Percentiles rank a stretch among this genome's conserved stretches.
Evolutionary conservation across 2,888 invertebrate genomes (phyloP).

Genomic region (Ichneumoninae sp.): DNA sequence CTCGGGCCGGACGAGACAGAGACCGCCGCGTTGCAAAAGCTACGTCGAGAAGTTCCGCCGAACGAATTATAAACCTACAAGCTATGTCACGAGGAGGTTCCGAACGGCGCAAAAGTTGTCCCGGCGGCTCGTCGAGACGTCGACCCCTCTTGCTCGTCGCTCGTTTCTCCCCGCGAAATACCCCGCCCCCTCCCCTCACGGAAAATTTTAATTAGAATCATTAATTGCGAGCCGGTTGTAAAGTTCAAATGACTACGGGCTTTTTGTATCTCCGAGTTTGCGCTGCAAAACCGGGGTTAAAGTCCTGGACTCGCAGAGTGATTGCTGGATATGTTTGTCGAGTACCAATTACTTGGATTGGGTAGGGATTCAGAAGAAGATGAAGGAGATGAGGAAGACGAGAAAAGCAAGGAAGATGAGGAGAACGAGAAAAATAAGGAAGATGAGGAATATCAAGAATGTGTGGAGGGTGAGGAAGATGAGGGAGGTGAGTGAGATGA

Average conservation of each 20-base stretch:
- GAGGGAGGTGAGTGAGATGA: too few species aligned
- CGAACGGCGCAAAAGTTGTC: constrained; percentile 20
- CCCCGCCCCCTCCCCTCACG: background rate
- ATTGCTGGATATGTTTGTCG: constrained; percentile 28
- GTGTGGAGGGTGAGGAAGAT: too few species aligned
- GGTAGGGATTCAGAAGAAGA: background rate
- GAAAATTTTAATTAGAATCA: constrained; percentile 55
- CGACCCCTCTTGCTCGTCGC: constrained; percentile 13
- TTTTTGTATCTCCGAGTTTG: constrained; percentile 15
- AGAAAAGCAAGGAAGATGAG: too few species aligned
- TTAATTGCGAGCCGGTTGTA: constrained; percentile 53
- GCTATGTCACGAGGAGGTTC: constrained; percentile 54
- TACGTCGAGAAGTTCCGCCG: constrained; percentile 57
- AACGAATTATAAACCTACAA: constrained; percentile 58
- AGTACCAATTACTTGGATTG: constrained; percentile 27
- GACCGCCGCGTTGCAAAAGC: constrained; percentile 57
- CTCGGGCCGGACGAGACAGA: constrained; percentile 59
- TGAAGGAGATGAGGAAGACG: background rate
- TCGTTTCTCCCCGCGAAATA: background rate
- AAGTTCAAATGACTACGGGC: constrained; percentile 54
- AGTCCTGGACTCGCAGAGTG: constrained; percentile 23
- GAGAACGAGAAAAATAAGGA: too few species aligned
- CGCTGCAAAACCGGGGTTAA: constrained; percentile 24
- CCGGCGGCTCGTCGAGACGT: constrained; percentile 9
- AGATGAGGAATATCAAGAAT: too few species aligned